Evolutionary conservation across 2,888 invertebrate species (phyloP), one percentile per base, ranked within the genome.

Genomic region (Amblyteles armatorius): DNA sequence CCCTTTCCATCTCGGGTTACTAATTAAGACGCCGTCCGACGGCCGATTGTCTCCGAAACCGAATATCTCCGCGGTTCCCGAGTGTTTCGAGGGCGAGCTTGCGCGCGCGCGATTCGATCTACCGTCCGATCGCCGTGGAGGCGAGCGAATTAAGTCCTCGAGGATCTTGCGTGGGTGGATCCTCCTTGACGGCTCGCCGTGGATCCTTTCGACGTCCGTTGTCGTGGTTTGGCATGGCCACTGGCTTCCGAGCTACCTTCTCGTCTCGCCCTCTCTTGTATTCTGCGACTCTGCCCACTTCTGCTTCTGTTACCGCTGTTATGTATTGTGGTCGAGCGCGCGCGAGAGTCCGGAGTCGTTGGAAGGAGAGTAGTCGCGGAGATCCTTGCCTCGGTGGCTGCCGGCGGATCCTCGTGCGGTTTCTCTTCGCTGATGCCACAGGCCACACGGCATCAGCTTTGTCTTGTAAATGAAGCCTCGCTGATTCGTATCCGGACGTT

Each of bases 391-490:
- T 48, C 4, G 7, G 19, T 55, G 19, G 52, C n/a, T 22, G 52
- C 16, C 71, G 65, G 82, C 65, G 79, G 69, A 84, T 74, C 76
- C 85, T 85, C 79, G 57, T 79, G 79, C 85, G 80, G 85, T 87
- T 87, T 88, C 88, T 86, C 80, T 86, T 79, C 85, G 60, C 80
- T 85, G 85, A 85, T 82, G 82, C 85, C 79, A 82, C 79, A 85
- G 89, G 88, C 90, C 91, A 89, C 90, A 91, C 91, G 89, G 92
- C 89, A 86, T 85, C 87, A 91, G 92, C 93, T 93, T 93, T 93
- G 93, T 93, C 93, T 93, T 93, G 93, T 93, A 93, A 93, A 93
- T 92, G 93, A 93, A 93, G 92, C 92, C 89, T 91, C 90, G 90
- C 91, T 91, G 93, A 93, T 93, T 92, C 93, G 93, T 92, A 93